These are phyloP conservation scores for Karalla daura DNA, from an alignment of 2,797 vertebrate species.

Conservation along the genomic window DNA sequence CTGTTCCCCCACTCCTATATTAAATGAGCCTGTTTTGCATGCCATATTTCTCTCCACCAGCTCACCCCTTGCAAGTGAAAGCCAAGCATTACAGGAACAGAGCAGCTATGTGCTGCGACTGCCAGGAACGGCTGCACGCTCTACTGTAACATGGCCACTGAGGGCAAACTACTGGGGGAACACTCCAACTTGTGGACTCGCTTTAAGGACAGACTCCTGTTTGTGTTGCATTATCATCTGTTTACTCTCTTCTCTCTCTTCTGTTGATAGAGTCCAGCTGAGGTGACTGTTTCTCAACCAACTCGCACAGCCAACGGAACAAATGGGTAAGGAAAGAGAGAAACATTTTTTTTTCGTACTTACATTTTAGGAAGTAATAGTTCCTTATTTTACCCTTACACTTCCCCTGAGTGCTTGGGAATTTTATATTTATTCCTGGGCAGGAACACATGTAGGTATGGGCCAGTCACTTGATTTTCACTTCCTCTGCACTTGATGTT, in stretches of 20 bases:
- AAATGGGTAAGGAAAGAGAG: slow-evolving; percentile 78
- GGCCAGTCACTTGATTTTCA: slow-evolving; percentile 46
- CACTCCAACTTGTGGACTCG: slow-evolving; percentile 49
- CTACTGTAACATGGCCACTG: slow-evolving; percentile 55
- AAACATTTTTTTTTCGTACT: slow-evolving; percentile 3
- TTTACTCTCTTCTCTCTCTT: slow-evolving; percentile 64
- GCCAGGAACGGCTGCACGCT: slow-evolving; percentile 64
- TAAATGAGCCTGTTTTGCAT: slow-evolving; percentile 74
- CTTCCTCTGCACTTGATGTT: slow-evolving; percentile 39
- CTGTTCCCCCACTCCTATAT: slow-evolving; percentile 68
- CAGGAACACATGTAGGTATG: slow-evolving; percentile 14
- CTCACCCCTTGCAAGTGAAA: slow-evolving; percentile 71
- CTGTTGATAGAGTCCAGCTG: slow-evolving; percentile 82
- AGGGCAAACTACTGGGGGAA: slow-evolving; percentile 53
- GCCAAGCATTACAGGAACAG: slow-evolving; percentile 77
- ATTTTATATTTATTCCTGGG: slow-evolving; percentile 44
- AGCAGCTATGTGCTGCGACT: slow-evolving; percentile 62
- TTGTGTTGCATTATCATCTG: slow-evolving; percentile 54
- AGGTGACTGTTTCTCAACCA: slow-evolving; percentile 84
- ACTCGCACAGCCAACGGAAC: slow-evolving; percentile 82
- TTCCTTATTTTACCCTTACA: slow-evolving; percentile 63
- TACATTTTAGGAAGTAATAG: slow-evolving; percentile 63
- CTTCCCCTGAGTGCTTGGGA: slow-evolving; percentile 59
- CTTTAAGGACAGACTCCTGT: slow-evolving; percentile 45
- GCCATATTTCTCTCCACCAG: slow-evolving; percentile 71